Evolutionary conservation across 2,113 vertebrate species (phyloP).

Genomic region (Colossoma macropomum): DNA sequence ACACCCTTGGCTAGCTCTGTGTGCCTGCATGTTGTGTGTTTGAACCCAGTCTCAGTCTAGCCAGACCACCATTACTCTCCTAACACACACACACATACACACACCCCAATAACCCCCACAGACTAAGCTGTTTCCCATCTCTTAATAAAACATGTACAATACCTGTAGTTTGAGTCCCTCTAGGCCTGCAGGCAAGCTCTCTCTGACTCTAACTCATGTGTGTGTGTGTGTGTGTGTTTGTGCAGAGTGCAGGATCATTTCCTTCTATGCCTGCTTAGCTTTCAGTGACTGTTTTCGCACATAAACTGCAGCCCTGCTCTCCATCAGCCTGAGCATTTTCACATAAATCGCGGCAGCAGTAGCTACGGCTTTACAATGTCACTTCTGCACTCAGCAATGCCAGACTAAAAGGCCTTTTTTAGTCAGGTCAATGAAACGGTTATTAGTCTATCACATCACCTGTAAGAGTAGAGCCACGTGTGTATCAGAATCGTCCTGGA

Average conservation of each 20-base stretch:
- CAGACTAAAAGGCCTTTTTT: slow-evolving; percentile 32
- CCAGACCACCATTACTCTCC: neutral
- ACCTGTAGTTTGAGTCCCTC: slow-evolving; percentile 59
- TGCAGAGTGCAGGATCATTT: slow-evolving; percentile 48
- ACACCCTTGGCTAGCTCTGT: slow-evolving; percentile 57
- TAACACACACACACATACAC: slow-evolving; percentile 27
- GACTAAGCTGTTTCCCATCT: slow-evolving; percentile 61
- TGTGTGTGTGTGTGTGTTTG: slow-evolving; percentile 35
- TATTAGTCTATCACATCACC: neutral
- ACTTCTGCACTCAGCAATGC: slow-evolving; percentile 21
- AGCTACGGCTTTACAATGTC: slow-evolving; percentile 40
- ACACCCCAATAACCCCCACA: slow-evolving; percentile 12
- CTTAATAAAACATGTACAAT: slow-evolving; percentile 68
- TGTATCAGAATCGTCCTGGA: neutral
- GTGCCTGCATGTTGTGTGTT: slow-evolving; percentile 50
- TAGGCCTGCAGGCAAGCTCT: slow-evolving; percentile 63
- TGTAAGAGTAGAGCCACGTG: neutral
- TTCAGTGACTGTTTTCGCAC: slow-evolving; percentile 73
- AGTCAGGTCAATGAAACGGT: slow-evolving; percentile 6
- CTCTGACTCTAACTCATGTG: slow-evolving; percentile 56
- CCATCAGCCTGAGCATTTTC: slow-evolving; percentile 61
- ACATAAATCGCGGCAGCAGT: slow-evolving; percentile 60
- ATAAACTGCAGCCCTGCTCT: slow-evolving; percentile 71
- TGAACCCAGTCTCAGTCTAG: slow-evolving; percentile 18
- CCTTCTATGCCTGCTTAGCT: slow-evolving; percentile 64